Percentiles rank a stretch among this genome's conserved stretches.
phyloP scores from a whole-genome alignment of 2,113 vertebrate species.

The Fregata magnificens region DNA sequence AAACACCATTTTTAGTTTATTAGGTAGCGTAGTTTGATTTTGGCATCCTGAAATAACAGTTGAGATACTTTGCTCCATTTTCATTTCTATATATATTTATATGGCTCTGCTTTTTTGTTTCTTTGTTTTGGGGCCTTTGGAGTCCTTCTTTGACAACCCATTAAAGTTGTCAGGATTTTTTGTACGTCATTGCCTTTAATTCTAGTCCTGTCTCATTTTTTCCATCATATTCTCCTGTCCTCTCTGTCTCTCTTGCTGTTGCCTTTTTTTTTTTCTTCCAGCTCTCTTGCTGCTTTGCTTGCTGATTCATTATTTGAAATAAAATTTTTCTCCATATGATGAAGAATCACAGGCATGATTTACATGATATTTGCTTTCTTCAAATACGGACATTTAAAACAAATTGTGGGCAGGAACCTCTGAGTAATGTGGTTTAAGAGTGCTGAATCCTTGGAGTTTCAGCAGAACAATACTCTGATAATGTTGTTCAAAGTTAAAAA shows the following conservation, averaged over 20 bases:
- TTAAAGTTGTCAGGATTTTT: slow-evolving; percentile 44
- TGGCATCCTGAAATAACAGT: not conserved
- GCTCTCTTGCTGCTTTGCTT: not conserved
- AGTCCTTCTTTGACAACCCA: not conserved
- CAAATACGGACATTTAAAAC: not conserved
- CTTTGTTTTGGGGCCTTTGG: not conserved
- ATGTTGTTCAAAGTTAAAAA: not conserved
- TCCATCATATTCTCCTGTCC: not conserved
- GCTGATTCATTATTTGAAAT: not conserved
- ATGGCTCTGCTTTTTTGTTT: not conserved
- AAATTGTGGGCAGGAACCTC: not conserved
- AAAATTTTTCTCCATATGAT: not conserved
- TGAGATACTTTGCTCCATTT: not conserved
- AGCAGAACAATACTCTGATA: not conserved
- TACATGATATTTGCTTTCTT: not conserved
- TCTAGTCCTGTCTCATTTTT: slow-evolving; percentile 12
- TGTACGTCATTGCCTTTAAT: slow-evolving; percentile 41
- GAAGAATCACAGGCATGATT: not conserved
- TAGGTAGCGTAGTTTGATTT: not conserved
- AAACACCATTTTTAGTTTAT: not conserved
- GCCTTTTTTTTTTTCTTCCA: not conserved
- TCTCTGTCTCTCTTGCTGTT: not conserved
- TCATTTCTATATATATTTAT: not conserved
- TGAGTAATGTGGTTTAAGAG: not conserved
- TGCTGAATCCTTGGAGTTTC: not conserved